Evolutionary conservation across 2,888 invertebrate genomes (phyloP).

Genomic region (Cryptosula pallasiana): DNA sequence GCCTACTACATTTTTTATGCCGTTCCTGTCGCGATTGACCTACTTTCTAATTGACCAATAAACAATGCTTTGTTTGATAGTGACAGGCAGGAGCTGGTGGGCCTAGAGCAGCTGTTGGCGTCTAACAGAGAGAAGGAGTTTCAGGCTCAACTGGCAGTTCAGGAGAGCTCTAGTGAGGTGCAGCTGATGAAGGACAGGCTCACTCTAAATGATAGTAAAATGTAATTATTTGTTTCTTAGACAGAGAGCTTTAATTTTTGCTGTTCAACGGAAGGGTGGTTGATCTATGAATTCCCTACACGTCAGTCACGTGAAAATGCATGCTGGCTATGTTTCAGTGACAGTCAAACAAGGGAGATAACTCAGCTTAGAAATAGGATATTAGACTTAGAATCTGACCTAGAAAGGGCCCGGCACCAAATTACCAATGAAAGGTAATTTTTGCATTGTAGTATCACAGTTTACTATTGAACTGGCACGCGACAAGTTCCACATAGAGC

Average conservation of each 20-base stretch:
- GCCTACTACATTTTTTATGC: too few species aligned
- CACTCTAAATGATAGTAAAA: constrained; percentile 51
- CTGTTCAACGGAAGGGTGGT: background rate
- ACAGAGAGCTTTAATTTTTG: background rate
- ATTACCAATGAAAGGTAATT: constrained; percentile 53
- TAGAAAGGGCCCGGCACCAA: constrained; percentile 48
- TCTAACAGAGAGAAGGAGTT: constrained; percentile 53
- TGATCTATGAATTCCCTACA: too few species aligned
- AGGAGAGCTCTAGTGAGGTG: constrained; percentile 51
- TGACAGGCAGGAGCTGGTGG: constrained; percentile 42
- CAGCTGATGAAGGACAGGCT: constrained; percentile 51
- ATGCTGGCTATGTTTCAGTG: constrained; percentile 39
- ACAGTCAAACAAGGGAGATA: constrained; percentile 50
- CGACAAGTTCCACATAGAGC: too few species aligned
- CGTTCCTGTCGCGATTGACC: too few species aligned
- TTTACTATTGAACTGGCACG: too few species aligned
- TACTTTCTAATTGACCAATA: too few species aligned
- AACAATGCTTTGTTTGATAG: constrained; percentile 28
- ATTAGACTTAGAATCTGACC: constrained; percentile 51
- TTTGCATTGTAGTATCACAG: too few species aligned
- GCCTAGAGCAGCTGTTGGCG: constrained; percentile 49
- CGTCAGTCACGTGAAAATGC: too few species aligned
- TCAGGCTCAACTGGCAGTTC: constrained; percentile 47
- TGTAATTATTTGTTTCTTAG: constrained; percentile 38
- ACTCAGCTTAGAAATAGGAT: constrained; percentile 44